phyloP scores from a whole-genome alignment of 2,888 invertebrate genomes.

The Cephus rjabovi region DNA sequence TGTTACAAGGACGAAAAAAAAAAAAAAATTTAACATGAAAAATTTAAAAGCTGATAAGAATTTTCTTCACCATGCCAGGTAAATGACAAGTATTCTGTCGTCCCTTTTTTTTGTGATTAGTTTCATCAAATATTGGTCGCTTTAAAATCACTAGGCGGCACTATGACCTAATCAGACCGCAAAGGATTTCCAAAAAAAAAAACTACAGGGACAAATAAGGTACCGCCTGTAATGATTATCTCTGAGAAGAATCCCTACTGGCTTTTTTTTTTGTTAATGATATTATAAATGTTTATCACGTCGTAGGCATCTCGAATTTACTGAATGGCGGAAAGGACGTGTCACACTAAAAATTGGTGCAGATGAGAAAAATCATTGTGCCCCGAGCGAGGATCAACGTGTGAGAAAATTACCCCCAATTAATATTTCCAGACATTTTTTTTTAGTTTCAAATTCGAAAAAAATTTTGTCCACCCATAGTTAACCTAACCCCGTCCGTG shows the following conservation, averaged over 20 bases:
- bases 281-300: slow-evolving; percentile 21
- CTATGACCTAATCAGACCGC: slow-evolving; percentile 33
- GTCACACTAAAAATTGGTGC: background rate
- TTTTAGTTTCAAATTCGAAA: background rate
- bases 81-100: background rate
- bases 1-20: background rate
- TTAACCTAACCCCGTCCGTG: background rate
- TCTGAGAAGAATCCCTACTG: slow-evolving; percentile 4
- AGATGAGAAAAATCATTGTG: background rate
- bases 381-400: background rate
- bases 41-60: background rate
- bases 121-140: slow-evolving; percentile 28
- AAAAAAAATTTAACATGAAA: background rate
- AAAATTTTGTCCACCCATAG: background rate
- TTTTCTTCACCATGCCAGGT: background rate
- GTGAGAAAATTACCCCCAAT: background rate
- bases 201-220: slow-evolving; percentile 14
- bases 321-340: background rate
- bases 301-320: background rate
- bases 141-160: slow-evolving; percentile 44
- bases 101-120: background rate
- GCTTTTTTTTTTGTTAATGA: slow-evolving; percentile 4
- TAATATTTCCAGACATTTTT: background rate
- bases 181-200: slow-evolving; percentile 8
- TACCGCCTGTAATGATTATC: slow-evolving; percentile 13